A percentile compares a stretch with the other conserved stretches of the same genome.
Evolutionary conservation across 23 tunicate species (phyloP).

Genomic region (Styela plicata): DNA sequence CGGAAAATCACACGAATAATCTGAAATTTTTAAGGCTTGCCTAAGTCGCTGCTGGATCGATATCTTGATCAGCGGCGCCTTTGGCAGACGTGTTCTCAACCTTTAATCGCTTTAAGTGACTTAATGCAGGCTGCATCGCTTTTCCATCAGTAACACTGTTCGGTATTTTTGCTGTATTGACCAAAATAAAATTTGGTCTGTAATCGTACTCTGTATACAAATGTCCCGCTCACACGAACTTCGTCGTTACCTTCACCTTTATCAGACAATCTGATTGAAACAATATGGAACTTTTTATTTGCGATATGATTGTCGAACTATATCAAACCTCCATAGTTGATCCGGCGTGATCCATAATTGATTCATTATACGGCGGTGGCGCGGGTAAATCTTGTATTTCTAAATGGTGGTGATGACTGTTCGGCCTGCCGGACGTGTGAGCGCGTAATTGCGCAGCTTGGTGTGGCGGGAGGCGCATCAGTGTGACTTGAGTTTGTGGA

Average conservation of each 20-base stretch:
- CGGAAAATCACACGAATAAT: too few species aligned
- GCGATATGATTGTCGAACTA: background rate
- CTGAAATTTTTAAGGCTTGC: background rate
- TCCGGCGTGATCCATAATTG: conserved; percentile 79
- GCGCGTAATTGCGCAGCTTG: conserved; percentile 24
- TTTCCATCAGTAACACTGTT: background rate
- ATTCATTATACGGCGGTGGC: conserved; percentile 93
- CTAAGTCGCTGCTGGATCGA: background rate
- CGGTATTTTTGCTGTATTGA: background rate
- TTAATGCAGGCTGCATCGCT: background rate
- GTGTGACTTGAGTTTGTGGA: conserved; percentile 81
- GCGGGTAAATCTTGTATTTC: conserved; percentile 57
- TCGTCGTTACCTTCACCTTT: background rate
- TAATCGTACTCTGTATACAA: background rate
- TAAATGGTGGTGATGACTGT: conserved; percentile 45
- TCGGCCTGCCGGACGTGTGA: conserved; percentile 38
- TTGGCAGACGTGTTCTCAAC: background rate
- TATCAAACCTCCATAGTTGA: conserved; percentile 78
- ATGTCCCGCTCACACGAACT: background rate
- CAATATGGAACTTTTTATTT: background rate
- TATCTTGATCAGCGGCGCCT: background rate
- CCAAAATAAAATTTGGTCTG: background rate
- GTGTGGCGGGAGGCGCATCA: conserved; percentile 63
- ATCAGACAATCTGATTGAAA: background rate
- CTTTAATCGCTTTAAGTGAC: background rate